Evolutionary conservation across 2,888 invertebrate genomes (phyloP).

Genomic region (Cabera pusaria): DNA sequence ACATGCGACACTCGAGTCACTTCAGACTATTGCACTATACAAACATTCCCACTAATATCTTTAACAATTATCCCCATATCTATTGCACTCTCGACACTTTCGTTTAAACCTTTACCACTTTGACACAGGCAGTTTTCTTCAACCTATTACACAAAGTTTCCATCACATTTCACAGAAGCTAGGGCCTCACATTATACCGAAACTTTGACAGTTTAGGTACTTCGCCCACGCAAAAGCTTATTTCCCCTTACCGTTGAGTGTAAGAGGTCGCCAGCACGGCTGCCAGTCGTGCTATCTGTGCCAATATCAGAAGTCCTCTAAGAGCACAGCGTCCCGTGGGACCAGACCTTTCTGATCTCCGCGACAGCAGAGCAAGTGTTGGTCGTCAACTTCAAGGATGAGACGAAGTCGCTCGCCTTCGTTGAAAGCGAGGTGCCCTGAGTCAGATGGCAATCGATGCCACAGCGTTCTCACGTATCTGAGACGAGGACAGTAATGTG

Average conservation of each 20-base stretch:
- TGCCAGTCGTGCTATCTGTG: constrained; percentile 71
- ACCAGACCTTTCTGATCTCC: constrained; percentile 91
- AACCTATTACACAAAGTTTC: too few species aligned
- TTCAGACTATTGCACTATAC: constrained; percentile 24
- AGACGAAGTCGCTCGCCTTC: constrained; percentile 89
- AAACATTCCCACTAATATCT: constrained; percentile 18
- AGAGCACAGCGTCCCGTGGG: constrained; percentile 86
- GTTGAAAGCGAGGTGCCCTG: constrained; percentile 90
- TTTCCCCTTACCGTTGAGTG: constrained; percentile 43
- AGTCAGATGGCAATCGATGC: constrained; percentile 89
- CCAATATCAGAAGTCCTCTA: constrained; percentile 79
- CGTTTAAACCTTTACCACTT: too few species aligned
- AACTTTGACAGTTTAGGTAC: too few species aligned
- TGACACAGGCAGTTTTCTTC: too few species aligned
- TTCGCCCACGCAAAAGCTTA: too few species aligned
- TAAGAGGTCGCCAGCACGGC: constrained; percentile 71
- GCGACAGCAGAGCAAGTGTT: constrained; percentile 89
- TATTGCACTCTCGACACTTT: constrained; percentile 1
- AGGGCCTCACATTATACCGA: too few species aligned
- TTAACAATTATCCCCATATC: not conserved
- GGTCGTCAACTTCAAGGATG: constrained; percentile 89
- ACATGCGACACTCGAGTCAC: constrained; percentile 18
- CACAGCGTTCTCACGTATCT: constrained; percentile 89
- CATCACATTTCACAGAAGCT: too few species aligned
- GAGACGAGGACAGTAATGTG: constrained; percentile 16